phyloP scores from a whole-genome alignment of 2,888 invertebrate genomes.

The Molanna angustata region DNA sequence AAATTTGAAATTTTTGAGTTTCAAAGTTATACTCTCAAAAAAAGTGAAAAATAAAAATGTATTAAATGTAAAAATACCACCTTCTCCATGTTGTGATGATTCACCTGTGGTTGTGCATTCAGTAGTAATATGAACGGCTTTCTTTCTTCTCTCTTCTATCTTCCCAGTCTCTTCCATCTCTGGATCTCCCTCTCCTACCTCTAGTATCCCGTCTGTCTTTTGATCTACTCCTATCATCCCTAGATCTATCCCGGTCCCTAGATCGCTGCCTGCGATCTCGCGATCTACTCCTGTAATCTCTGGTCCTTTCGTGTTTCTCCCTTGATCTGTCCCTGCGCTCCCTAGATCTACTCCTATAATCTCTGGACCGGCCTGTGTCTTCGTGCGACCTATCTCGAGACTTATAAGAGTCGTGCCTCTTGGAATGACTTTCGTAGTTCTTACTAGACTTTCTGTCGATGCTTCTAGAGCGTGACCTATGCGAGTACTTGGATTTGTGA shows the following conservation, averaged over 20 bases:
- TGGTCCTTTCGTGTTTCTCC: slow-evolving; percentile 34
- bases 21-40: no score
- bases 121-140: slow-evolving; percentile 23
- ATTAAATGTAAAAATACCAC: slow-evolving; percentile 16
- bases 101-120: slow-evolving; percentile 11
- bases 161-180: slow-evolving; percentile 21
- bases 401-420: slow-evolving; percentile 25
- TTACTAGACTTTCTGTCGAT: slow-evolving; percentile 18
- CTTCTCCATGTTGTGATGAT: slow-evolving; percentile 11
- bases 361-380: slow-evolving; percentile 32
- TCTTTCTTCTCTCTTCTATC: slow-evolving; percentile 18
- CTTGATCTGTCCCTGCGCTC: slow-evolving; percentile 32
- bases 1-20: no score
- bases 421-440: slow-evolving; percentile 21
- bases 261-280: slow-evolving; percentile 34
- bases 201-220: slow-evolving; percentile 31
- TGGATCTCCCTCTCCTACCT: slow-evolving; percentile 24
- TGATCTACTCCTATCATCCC: slow-evolving; percentile 24
- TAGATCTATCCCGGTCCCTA: slow-evolving; percentile 24
- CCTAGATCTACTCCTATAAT: slow-evolving; percentile 28
- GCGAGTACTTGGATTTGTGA: slow-evolving; percentile 24
- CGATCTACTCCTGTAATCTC: slow-evolving; percentile 33
- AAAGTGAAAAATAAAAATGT: no score
- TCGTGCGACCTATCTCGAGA: slow-evolving; percentile 30
- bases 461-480: slow-evolving; percentile 28